phyloP scores from a whole-genome alignment of 2,113 vertebrate species.

The Zosterops lateralis region DNA sequence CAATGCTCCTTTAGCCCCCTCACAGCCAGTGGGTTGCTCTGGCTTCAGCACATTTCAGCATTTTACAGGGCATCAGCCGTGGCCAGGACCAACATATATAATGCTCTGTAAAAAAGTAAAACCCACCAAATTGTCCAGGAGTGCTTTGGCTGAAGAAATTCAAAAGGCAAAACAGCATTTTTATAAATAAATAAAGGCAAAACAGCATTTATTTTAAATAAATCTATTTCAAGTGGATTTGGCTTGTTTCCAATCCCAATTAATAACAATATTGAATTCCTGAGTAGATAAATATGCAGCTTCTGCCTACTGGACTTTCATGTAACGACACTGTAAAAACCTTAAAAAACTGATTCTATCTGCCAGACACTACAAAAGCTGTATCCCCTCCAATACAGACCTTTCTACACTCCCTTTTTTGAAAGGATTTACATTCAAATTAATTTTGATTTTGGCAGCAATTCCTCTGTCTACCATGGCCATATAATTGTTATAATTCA shows the following conservation, averaged over 20 bases:
- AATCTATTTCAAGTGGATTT: not conserved
- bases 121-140: not conserved
- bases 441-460: not conserved
- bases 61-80: not conserved
- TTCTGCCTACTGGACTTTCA: not conserved
- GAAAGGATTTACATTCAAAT: not conserved
- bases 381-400: not conserved
- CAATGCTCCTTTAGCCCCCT: not conserved
- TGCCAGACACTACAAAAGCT: not conserved
- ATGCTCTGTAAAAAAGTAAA: not conserved
- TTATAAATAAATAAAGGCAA: not conserved
- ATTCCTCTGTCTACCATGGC: not conserved
- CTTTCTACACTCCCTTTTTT: not conserved
- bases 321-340: not conserved
- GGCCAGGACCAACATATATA: not conserved
- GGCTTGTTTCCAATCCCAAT: not conserved
- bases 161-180: not conserved
- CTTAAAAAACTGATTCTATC: not conserved
- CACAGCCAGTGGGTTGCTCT: not conserved
- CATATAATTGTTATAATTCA: not conserved
- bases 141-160: not conserved
- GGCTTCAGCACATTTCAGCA: not conserved
- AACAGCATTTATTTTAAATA: not conserved
- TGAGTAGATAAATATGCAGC: not conserved
- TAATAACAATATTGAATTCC: not conserved